Conservation (phyloP, 2,113 vertebrate species). For the Zeus faber region DNA sequence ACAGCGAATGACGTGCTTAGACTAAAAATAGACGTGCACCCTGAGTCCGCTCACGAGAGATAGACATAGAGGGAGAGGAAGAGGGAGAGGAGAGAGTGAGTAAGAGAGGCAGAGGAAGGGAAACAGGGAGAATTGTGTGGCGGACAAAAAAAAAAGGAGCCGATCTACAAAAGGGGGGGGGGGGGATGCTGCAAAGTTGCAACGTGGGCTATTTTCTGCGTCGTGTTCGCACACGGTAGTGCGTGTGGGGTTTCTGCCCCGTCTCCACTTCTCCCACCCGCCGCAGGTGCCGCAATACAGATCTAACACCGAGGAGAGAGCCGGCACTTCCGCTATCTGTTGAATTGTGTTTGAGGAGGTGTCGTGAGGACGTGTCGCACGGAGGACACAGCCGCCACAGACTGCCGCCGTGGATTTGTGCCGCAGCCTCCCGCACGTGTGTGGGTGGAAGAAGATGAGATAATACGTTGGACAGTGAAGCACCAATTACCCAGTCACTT, state of each 20-base stretch:
- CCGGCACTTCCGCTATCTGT: slow-evolving; percentile 9
- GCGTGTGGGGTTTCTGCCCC: slow-evolving; percentile 1
- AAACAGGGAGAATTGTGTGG: not conserved
- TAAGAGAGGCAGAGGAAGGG: not conserved
- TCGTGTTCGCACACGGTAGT: slow-evolving; percentile 4
- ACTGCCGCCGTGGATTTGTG: slow-evolving; percentile 12
- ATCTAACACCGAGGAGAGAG: not conserved
- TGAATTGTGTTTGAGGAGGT: slow-evolving; percentile 1
- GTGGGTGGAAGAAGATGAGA: slow-evolving; percentile 21
- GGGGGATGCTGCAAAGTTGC: slow-evolving; percentile 20
- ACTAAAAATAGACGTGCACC: slow-evolving; percentile 36
- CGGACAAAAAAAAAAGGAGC: slow-evolving; percentile 21
- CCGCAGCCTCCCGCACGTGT: slow-evolving; percentile 14
- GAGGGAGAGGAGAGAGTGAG: slow-evolving; percentile 5
- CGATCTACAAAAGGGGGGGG: slow-evolving; percentile 2
- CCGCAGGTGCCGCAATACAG: not conserved
- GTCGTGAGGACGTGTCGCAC: slow-evolving; percentile 4
- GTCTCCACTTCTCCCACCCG: not conserved
- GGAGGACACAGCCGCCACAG: not conserved
- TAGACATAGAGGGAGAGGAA: slow-evolving; percentile 3
- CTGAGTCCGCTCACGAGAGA: slow-evolving; percentile 24
- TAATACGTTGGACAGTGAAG: slow-evolving; percentile 16
- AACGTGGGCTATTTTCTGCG: slow-evolving; percentile 25
- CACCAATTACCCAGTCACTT: slow-evolving; percentile 43
- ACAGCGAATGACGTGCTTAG: slow-evolving; percentile 21